A percentile compares a stretch with the other conserved stretches of the same genome.
These are phyloP conservation scores for Troglohyphantes excavatus DNA, from an alignment of 2,888 invertebrate species.

Conservation along the genomic window DNA sequence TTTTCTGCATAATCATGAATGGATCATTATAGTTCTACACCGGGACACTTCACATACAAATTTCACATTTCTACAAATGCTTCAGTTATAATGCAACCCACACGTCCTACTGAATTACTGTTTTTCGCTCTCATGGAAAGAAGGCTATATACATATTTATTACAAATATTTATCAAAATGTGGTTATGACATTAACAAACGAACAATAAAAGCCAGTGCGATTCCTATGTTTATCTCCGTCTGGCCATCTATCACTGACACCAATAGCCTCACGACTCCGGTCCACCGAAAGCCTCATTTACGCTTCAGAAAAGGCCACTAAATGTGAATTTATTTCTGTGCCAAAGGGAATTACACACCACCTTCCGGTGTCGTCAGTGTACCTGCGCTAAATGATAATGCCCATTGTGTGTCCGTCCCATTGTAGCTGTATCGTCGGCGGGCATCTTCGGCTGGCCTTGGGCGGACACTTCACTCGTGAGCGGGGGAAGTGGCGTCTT, in stretches of 20 bases:
- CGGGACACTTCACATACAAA: too few species aligned
- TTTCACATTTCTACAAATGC: too few species aligned
- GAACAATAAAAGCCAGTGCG: background rate
- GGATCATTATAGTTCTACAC: too few species aligned
- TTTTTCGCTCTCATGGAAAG: too few species aligned
- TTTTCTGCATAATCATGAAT: too few species aligned
- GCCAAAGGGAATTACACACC: constrained; percentile 4
- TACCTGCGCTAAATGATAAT: constrained; percentile 47
- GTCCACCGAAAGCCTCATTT: too few species aligned
- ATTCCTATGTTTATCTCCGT: background rate
- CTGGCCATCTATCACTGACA: background rate
- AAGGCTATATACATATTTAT: too few species aligned
- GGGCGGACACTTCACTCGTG: background rate
- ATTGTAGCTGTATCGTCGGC: constrained; percentile 44
- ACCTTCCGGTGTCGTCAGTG: constrained; percentile 45
- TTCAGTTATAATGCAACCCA: too few species aligned
- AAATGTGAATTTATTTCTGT: constrained; percentile 2
- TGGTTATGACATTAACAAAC: background rate
- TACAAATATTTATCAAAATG: too few species aligned
- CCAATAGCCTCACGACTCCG: background rate
- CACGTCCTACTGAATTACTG: too few species aligned
- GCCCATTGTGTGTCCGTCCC: constrained; percentile 20
- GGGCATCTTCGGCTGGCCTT: constrained; percentile 61
- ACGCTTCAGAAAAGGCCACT: constrained; percentile 6
- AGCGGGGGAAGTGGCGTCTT: constrained; percentile 46